Conservation (phyloP, 2,888 invertebrate species). For the Ennomos fuscantarius region DNA sequence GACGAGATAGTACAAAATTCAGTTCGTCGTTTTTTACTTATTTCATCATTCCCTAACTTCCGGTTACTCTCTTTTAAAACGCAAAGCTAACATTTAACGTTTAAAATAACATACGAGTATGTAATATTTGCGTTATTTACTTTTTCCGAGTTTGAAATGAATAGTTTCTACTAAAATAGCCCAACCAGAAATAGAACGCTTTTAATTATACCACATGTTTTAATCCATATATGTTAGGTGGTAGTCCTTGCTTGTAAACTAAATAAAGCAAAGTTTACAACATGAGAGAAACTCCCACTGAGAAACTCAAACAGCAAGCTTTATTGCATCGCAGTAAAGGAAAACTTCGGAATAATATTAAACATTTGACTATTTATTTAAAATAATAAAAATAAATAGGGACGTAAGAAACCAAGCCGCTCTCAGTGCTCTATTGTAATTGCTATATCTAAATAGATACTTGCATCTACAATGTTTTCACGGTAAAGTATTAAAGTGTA, state of each 20-base stretch:
- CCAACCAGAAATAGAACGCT: not conserved
- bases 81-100: slow-evolving; percentile 1
- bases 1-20: not conserved
- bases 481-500: too few relatives aligned
- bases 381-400: slow-evolving; percentile 1
- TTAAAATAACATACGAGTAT: not conserved
- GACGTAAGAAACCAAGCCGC: too few relatives aligned
- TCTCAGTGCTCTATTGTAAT: too few relatives aligned
- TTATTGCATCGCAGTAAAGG: slow-evolving; percentile 25
- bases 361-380: slow-evolving; percentile 15
- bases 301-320: slow-evolving; percentile 20
- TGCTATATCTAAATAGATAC: too few relatives aligned
- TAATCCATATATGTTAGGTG: not conserved
- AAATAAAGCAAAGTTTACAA: slow-evolving; percentile 21
- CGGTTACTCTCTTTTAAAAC: not conserved
- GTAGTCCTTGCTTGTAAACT: slow-evolving; percentile 13
- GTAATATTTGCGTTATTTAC: not conserved
- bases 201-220: not conserved
- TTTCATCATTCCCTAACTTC: too few relatives aligned
- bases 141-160: not conserved
- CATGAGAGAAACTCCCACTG: slow-evolving; percentile 13
- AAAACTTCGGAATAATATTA: slow-evolving; percentile 26
- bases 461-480: too few relatives aligned
- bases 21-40: too few relatives aligned
- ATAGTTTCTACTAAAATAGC: slow-evolving; percentile 1